Conservation (phyloP, 2,797 vertebrate species). For the Typhlichthys subterraneus region DNA sequence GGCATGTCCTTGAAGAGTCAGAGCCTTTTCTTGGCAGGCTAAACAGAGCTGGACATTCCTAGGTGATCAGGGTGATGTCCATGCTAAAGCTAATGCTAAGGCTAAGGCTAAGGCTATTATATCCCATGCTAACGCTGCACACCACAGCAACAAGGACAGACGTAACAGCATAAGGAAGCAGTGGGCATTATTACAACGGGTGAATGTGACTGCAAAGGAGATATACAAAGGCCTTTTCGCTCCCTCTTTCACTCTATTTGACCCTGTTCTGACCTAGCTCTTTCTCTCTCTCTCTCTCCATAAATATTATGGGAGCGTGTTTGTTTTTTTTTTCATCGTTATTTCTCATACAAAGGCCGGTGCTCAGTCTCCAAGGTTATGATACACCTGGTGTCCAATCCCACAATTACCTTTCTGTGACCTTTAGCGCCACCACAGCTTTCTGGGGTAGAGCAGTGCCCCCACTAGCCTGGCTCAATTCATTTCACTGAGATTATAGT, state of each 20-base stretch:
- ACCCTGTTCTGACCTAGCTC: not conserved
- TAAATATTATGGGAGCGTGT: conserved; percentile 49
- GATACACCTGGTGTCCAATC: conserved; percentile 34
- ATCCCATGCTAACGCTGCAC: not conserved
- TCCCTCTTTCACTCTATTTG: conserved; percentile 17
- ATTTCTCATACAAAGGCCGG: conserved; percentile 5
- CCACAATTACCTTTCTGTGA: conserved; percentile 57
- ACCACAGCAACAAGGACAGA: no score
- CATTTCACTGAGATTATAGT: no score
- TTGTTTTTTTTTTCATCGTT: no score
- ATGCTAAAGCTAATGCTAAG: conserved; percentile 25
- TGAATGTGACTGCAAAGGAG: no score
- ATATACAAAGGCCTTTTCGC: no score
- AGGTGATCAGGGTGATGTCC: conserved; percentile 17
- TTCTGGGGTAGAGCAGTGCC: conserved; percentile 24
- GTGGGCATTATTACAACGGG: no score
- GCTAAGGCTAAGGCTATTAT: conserved; percentile 11
- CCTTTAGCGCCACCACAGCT: conserved; percentile 41
- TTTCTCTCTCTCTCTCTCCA: conserved; percentile 23
- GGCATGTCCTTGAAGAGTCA: conserved; percentile 55
- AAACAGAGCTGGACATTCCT: conserved; percentile 28
- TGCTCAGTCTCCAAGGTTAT: not conserved
- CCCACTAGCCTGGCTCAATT: not conserved
- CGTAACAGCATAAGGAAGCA: no score
- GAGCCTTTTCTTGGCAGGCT: conserved; percentile 36